A percentile compares a stretch with the other conserved stretches of the same genome.
These are phyloP conservation scores for Motacilla alba DNA, from an alignment of 2,113 vertebrate genomes.

Conservation along the genomic window DNA sequence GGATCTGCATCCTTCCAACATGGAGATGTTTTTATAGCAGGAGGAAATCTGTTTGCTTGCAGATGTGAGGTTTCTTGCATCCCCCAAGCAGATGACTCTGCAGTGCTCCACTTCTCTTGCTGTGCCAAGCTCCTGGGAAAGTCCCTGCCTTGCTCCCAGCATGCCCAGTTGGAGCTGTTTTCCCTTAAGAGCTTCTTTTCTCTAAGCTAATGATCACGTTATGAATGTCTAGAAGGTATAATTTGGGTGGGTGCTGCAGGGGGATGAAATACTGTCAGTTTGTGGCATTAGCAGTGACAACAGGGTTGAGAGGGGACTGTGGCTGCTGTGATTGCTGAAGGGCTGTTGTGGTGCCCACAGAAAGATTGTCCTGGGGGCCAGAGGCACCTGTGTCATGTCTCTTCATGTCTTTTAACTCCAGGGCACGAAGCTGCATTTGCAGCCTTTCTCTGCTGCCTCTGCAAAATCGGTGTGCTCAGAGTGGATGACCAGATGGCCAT, in stretches of 20 bases:
- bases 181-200: neutral
- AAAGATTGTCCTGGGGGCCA: neutral
- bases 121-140: neutral
- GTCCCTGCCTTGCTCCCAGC: neutral
- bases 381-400: neutral
- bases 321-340: neutral
- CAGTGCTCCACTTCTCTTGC: neutral
- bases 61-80: neutral
- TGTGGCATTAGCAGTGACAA: neutral
- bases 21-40: neutral
- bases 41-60: slow-evolving; percentile 24
- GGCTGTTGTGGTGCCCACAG: neutral
- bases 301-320: neutral
- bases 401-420: slow-evolving; percentile 44
- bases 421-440: slow-evolving; percentile 96
- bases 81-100: neutral
- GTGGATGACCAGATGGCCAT: slow-evolving; percentile 92
- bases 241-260: neutral
- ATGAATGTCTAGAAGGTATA: neutral
- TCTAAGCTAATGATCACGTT: neutral
- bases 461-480: slow-evolving; percentile 88
- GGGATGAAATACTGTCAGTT: neutral
- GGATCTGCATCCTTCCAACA: neutral
- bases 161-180: neutral
- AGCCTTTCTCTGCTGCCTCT: slow-evolving; percentile 94